Conservation (phyloP, 2,888 invertebrate species). For the Embidobia sp. region DNA sequence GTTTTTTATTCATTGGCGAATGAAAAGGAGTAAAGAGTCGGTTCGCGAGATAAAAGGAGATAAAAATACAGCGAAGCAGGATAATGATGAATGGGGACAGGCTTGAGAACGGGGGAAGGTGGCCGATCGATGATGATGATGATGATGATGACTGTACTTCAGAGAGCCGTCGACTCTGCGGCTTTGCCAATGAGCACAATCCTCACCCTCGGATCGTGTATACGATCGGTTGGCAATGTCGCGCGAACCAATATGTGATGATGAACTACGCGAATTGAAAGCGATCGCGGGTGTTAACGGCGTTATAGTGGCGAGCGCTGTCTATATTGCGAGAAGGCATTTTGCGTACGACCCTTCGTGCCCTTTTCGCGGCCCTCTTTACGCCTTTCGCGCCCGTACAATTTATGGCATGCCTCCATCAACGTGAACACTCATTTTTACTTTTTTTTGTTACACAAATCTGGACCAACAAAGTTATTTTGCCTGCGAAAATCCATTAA, state of each 20-base stretch:
- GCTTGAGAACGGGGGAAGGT: conserved; percentile 19
- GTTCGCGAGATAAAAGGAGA: conserved; percentile 10
- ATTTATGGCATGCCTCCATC: conserved; percentile 54
- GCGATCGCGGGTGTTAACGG: conserved; percentile 81
- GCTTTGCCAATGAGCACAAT: conserved; percentile 35
- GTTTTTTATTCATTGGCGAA: conserved; percentile 41
- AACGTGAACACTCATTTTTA: conserved; percentile 2
- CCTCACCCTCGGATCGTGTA: conserved; percentile 32
- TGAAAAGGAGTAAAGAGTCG: conserved; percentile 14
- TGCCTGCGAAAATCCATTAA: conserved; percentile 57
- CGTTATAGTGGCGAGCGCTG: conserved; percentile 76
- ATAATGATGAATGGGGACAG: conserved; percentile 45
- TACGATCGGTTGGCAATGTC: conserved; percentile 38
- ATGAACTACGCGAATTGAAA: conserved; percentile 81
- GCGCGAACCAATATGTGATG: conserved; percentile 74
- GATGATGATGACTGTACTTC: conserved; percentile 58
- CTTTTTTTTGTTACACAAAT: conserved; percentile 58
- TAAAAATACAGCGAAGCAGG: conserved; percentile 7
- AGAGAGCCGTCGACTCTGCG: conserved; percentile 40
- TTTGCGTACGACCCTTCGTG: conserved; percentile 61
- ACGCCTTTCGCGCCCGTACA: conserved; percentile 47
- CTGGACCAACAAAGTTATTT: conserved; percentile 60
- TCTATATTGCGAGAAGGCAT: conserved; percentile 74
- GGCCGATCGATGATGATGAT: conserved; percentile 72
- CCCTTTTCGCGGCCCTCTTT: conserved; percentile 40